phyloP scores from a whole-genome alignment of 1,140 invertebrate genomes.

The Drosophila saltans region DNA sequence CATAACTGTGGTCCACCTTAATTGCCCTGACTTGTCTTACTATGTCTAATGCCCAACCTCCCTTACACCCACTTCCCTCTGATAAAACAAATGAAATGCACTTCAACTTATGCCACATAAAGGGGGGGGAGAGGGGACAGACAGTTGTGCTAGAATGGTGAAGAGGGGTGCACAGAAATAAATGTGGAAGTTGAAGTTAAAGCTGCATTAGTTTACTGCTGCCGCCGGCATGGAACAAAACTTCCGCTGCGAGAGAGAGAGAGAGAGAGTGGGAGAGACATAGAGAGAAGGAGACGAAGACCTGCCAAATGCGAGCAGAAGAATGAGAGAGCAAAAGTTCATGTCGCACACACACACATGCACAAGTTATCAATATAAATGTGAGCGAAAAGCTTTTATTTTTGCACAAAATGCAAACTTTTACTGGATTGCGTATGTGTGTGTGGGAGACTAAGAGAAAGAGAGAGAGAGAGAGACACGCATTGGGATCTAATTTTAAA shows the following conservation, averaged over 20 bases:
- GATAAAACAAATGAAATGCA: conserved; percentile 45
- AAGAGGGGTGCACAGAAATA: conserved; percentile 37
- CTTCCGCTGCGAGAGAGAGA: conserved; percentile 47
- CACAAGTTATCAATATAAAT: not conserved
- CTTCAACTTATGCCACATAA: conserved; percentile 24
- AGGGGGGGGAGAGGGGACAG: conserved; percentile 19
- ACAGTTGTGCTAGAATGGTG: conserved; percentile 39
- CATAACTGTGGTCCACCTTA: conserved; percentile 31
- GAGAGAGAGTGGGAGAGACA: conserved; percentile 15
- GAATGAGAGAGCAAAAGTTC: not conserved
- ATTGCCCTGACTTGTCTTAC: conserved; percentile 16
- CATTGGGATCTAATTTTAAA: conserved; percentile 73
- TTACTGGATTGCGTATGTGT: conserved; percentile 21
- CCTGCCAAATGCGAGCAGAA: conserved; percentile 1
- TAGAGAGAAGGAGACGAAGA: conserved; percentile 25
- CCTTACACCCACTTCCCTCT: not conserved
- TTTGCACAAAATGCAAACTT: conserved; percentile 21
- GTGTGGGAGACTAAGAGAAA: conserved; percentile 22
- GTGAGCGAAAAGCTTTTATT: conserved; percentile 55
- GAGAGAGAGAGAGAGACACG: conserved; percentile 18
- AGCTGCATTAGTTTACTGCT: not conserved
- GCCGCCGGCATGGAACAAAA: conserved; percentile 37
- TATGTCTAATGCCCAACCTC: not conserved
- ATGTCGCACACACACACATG: not conserved
- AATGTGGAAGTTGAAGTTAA: too few relatives aligned